Evolutionary conservation across 1,140 invertebrate genomes (phyloP).

Genomic region (Neuroterus valhalla): DNA sequence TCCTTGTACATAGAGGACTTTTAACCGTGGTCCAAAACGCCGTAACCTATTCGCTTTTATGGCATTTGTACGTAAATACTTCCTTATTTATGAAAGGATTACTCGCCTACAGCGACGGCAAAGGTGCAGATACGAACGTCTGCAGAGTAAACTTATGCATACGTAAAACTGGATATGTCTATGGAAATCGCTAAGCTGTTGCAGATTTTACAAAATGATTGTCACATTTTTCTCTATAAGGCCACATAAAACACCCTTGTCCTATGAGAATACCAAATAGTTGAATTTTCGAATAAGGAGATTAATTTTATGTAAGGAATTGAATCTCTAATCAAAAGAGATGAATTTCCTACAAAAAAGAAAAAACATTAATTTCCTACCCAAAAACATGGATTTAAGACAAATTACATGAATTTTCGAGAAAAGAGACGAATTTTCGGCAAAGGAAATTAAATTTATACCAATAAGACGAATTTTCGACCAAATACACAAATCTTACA

Average conservation of each 20-base stretch:
- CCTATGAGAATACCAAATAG: background rate
- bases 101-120: constrained; percentile 20
- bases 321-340: too few relatives aligned
- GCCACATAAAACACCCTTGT: background rate
- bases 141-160: constrained; percentile 1
- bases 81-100: constrained; percentile 30
- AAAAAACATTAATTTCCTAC: too few relatives aligned
- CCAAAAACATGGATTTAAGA: too few relatives aligned
- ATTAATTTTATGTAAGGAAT: too few relatives aligned
- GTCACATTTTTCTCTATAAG: constrained; percentile 7
- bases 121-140: constrained; percentile 17
- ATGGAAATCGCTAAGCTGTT: constrained; percentile 24
- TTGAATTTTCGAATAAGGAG: too few relatives aligned
- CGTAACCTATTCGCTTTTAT: constrained; percentile 31
- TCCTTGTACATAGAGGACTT: constrained; percentile 16
- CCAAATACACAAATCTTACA: too few relatives aligned
- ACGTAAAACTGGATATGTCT: constrained; percentile 29
- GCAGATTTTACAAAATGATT: constrained; percentile 16
- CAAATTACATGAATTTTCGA: too few relatives aligned
- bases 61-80: constrained; percentile 30
- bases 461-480: too few relatives aligned
- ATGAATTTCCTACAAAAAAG: too few relatives aligned
- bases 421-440: too few relatives aligned
- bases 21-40: constrained; percentile 15
- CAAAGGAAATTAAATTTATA: too few relatives aligned